Evolutionary conservation across 2,113 vertebrate species (phyloP).

Genomic region (Podilymbus podiceps): DNA sequence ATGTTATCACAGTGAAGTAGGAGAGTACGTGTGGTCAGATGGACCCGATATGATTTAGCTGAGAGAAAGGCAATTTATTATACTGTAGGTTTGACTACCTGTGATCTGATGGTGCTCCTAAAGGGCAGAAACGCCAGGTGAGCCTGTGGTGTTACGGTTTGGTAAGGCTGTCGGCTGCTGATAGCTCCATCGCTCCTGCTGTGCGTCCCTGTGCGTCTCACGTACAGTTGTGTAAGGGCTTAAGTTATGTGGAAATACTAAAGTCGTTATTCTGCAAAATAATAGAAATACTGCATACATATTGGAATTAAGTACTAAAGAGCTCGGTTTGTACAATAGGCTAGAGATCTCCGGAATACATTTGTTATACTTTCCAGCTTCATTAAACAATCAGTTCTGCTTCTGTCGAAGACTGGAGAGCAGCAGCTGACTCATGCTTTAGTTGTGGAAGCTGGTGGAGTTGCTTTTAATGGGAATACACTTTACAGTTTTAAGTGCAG

Average conservation of each 20-base stretch:
- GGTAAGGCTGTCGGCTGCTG: neutral
- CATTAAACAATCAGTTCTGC: neutral
- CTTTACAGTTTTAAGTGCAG: neutral
- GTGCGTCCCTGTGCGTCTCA: neutral
- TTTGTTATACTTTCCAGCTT: neutral
- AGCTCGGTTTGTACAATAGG: neutral
- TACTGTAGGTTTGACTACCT: fast-evolving
- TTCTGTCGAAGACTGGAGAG: neutral
- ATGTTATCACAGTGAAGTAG: neutral
- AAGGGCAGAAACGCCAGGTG: neutral
- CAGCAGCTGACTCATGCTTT: neutral
- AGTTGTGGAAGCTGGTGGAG: neutral
- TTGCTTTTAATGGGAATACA: neutral
- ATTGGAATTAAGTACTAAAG: neutral
- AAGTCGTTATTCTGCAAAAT: neutral
- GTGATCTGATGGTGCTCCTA: neutral
- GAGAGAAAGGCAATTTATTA: neutral
- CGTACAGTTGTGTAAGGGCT: neutral
- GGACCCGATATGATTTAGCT: neutral
- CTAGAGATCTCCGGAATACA: neutral
- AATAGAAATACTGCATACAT: neutral
- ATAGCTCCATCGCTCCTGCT: neutral
- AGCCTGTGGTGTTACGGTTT: neutral
- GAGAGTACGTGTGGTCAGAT: neutral
- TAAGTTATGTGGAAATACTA: neutral